A percentile compares a stretch with the other conserved stretches of the same genome.
phyloP scores from a whole-genome alignment of 2,797 vertebrate genomes.

The Centropyge bicolor region DNA sequence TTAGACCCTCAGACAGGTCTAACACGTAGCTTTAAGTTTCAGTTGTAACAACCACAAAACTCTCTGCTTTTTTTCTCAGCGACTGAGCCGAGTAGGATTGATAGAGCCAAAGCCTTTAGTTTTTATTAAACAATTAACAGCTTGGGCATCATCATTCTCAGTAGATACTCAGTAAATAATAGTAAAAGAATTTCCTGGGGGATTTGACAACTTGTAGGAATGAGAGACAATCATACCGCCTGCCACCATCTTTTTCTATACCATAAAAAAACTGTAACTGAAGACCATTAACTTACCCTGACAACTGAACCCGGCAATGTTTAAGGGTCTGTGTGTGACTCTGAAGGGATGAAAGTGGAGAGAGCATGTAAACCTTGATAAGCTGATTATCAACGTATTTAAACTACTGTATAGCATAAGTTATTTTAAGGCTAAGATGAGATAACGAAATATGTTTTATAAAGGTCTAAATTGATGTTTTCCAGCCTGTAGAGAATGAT shows the following conservation, averaged over 20 bases:
- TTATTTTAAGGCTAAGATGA: slow-evolving; percentile 25
- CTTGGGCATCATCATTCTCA: not conserved
- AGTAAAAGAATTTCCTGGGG: not conserved
- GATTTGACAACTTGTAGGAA: not conserved
- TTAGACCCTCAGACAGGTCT: not conserved
- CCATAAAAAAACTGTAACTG: not conserved
- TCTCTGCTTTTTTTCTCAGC: not conserved
- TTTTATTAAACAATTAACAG: not conserved
- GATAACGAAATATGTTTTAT: not conserved
- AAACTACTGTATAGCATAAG: not conserved
- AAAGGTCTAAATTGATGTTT: not conserved
- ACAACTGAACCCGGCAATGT: not conserved
- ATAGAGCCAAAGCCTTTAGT: not conserved
- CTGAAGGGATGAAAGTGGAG: slow-evolving; percentile 68
- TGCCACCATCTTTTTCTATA: not conserved
- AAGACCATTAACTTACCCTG: not conserved
- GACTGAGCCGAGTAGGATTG: not conserved
- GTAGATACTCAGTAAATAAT: not conserved
- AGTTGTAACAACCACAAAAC: slow-evolving; percentile 14
- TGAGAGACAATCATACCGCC: not conserved
- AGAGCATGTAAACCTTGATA: slow-evolving; percentile 64
- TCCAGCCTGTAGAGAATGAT: not conserved
- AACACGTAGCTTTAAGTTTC: not conserved
- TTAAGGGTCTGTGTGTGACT: slow-evolving; percentile 5
- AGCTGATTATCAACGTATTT: slow-evolving; percentile 21